A percentile compares a stretch with the other conserved stretches of the same genome.
These are phyloP conservation scores for Synanthedon andrenaeformis DNA, from an alignment of 2,888 invertebrate genomes.

Conservation along the genomic window DNA sequence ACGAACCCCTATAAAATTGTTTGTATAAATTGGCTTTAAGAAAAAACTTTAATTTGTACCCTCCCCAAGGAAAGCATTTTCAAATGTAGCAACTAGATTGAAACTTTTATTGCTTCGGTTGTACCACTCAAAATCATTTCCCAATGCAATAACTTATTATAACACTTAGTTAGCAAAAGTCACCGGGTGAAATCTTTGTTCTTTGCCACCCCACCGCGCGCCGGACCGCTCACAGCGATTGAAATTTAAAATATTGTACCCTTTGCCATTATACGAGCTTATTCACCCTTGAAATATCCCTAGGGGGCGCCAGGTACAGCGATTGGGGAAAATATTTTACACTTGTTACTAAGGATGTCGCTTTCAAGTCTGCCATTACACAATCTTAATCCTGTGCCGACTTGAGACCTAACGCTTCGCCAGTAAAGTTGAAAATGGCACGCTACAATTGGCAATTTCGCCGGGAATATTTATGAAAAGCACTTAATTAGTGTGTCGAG, in stretches of 20 bases:
- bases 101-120: background rate
- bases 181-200: slow-evolving; percentile 62
- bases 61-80: slow-evolving; percentile 2
- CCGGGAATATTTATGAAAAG: slow-evolving; percentile 60
- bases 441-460: slow-evolving; percentile 13
- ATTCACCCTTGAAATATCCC: slow-evolving; percentile 73
- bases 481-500: slow-evolving; percentile 69
- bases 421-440: slow-evolving; percentile 29
- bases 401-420: slow-evolving; percentile 17
- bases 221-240: slow-evolving; percentile 69
- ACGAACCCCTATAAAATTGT: too few species aligned
- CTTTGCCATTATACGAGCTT: slow-evolving; percentile 71
- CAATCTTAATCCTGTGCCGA: slow-evolving; percentile 21
- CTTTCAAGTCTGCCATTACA: slow-evolving; percentile 49
- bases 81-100: background rate
- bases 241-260: slow-evolving; percentile 72
- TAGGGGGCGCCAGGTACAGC: slow-evolving; percentile 66
- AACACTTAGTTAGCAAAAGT: slow-evolving; percentile 52
- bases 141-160: slow-evolving; percentile 43
- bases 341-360: slow-evolving; percentile 69
- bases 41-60: background rate
- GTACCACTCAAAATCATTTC: slow-evolving; percentile 17
- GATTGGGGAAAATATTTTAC: slow-evolving; percentile 71
- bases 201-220: slow-evolving; percentile 43
- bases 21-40: background rate